These are phyloP conservation scores for Pimpla rufipes DNA, from an alignment of 2,888 invertebrate species.

Conservation along the genomic window DNA sequence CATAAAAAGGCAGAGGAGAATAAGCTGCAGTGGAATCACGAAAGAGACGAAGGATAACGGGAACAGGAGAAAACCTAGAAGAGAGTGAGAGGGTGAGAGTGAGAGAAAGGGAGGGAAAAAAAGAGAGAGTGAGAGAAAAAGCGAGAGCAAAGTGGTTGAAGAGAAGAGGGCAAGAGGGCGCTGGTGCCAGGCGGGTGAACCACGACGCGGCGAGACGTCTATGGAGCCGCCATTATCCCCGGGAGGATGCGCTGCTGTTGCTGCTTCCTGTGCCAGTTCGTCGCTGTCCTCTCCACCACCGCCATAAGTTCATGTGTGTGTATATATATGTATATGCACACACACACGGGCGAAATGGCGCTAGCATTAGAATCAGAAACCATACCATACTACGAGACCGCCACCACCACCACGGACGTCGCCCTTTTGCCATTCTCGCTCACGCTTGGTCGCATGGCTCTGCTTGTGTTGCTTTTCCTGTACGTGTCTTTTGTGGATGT, in stretches of 20 bases:
- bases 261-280: conserved; percentile 61
- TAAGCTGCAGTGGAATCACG: conserved; percentile 56
- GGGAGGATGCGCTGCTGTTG: conserved; percentile 60
- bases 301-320: background rate
- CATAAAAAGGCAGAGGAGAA: conserved; percentile 51
- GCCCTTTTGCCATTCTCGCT: conserved; percentile 64
- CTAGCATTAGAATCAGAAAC: conserved; percentile 39
- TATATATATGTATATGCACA: background rate
- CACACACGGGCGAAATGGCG: conserved; percentile 12
- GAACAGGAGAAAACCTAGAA: conserved; percentile 43
- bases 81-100: conserved; percentile 12
- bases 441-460: conserved; percentile 62
- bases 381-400: conserved; percentile 42
- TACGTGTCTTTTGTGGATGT: background rate
- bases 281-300: conserved; percentile 13
- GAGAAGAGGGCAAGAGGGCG: conserved; percentile 39
- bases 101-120: conserved; percentile 33
- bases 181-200: conserved; percentile 63
- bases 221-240: conserved; percentile 68
- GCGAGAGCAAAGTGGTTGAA: background rate
- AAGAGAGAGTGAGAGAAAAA: conserved; percentile 29
- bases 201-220: conserved; percentile 66
- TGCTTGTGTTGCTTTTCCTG: conserved; percentile 56
- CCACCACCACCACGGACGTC: conserved; percentile 57
- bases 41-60: conserved; percentile 49